Percentiles rank a stretch among this genome's conserved stretches.
These are phyloP conservation scores for Plemyria rubiginata DNA, from an alignment of 2,888 invertebrate species.

Conservation along the genomic window DNA sequence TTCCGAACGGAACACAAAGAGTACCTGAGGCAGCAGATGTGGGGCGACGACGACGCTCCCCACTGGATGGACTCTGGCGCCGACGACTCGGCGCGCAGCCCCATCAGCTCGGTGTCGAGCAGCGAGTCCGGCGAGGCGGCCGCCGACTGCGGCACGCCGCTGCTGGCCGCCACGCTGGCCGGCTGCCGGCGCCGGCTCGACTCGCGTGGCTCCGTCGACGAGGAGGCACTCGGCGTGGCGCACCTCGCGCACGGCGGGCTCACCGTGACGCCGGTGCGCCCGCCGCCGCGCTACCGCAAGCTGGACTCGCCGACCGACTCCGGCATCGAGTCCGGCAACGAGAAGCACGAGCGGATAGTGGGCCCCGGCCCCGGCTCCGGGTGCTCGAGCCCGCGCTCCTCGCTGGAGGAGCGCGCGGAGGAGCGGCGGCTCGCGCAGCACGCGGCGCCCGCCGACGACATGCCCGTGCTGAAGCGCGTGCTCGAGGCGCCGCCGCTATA, in stretches of 20 bases:
- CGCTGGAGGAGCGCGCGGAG: conserved; percentile 91
- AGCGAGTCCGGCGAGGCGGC: conserved; percentile 93
- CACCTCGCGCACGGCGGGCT: conserved; percentile 90
- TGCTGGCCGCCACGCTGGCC: conserved; percentile 90
- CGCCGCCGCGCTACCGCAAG: conserved; percentile 90
- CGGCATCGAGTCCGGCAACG: conserved; percentile 96
- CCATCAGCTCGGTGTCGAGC: conserved; percentile 94
- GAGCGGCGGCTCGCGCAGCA: conserved; percentile 79
- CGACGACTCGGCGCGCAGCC: conserved; percentile 93
- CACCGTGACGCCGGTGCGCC: conserved; percentile 89
- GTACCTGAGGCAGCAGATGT: conserved; percentile 90
- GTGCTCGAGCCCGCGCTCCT: conserved; percentile 94
- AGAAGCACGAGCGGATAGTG: conserved; percentile 91
- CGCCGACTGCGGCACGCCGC: conserved; percentile 89
- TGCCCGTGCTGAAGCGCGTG: conserved; percentile 97
- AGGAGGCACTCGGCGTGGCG: conserved; percentile 89
- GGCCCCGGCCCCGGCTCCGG: conserved; percentile 88
- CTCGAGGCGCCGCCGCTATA: conserved; percentile 96
- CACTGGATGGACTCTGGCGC: conserved; percentile 90
- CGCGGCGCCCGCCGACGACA: conserved; percentile 90
- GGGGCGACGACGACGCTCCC: conserved; percentile 90
- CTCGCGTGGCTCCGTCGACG: conserved; percentile 90
- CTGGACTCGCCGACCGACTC: conserved; percentile 96
- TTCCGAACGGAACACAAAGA: conserved; percentile 96
- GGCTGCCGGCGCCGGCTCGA: conserved; percentile 90